Evolutionary conservation across 1,140 invertebrate species (phyloP), one percentile per base, ranked within the genome.

Genomic region (Panulirus ornatus): DNA sequence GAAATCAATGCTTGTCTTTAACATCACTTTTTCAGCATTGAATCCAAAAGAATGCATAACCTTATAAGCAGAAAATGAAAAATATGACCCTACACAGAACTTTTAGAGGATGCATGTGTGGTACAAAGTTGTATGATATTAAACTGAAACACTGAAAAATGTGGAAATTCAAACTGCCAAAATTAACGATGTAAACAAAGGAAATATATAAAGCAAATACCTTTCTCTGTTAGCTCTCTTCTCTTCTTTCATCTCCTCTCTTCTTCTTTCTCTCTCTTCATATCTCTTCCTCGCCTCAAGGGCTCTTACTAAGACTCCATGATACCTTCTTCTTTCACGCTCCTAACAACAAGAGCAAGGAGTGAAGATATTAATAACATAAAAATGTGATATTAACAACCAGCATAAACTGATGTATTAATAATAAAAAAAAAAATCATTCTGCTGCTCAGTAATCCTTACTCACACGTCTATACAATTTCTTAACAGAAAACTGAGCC

Each of bases 191-290:
- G n/a, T n/a, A n/a, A n/a, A n/a, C n/a, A n/a, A n/a, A n/a, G n/a
- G n/a, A 22, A 14, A 58, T 22, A n/a, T 16, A n/a, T 14, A 88
- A 47, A 11, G 51, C 1, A 66, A 47, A 36, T 97, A 96, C 92
- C 96, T 97, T 93, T 98, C 97, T 93, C 96, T 97, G 1, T 95
- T 96, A 0, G 97, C 95, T 92, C 96, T 95, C 93, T 97, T 96
- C 93, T 98, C 97, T 11, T 96, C 95, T 70, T 96, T 95, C 73
- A 96, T 96, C 93, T 97, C 97, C 92, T 97, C 95, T 92, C 97
- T 96, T 93, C 97, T 96, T 92, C 96, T 96, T 93, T 99, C 98
- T 9, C 97, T 95, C 92, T 98, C 97, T 94, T 98, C 97, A 94
- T 97, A 96, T 85, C 94, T 96, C 87, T 97, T 96, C 3, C 97